Evolutionary conservation across 2,797 vertebrate genomes (phyloP).

Genomic region (Acipenser oxyrinchus): DNA sequence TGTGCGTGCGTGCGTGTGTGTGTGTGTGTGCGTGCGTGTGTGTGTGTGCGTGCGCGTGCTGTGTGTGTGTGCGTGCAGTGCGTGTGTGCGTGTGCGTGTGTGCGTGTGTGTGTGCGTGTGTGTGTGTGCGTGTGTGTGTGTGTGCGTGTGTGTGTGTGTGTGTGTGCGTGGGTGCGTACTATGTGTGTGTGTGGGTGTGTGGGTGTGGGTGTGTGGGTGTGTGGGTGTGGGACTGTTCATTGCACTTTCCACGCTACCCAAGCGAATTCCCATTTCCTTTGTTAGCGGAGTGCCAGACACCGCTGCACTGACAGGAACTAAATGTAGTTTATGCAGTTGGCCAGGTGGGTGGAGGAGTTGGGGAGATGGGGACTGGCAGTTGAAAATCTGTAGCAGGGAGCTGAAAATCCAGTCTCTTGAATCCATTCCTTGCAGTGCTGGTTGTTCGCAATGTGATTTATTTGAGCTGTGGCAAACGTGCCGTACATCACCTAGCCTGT

Average conservation of each 20-base stretch:
- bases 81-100: too few species aligned
- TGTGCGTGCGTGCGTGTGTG: too few species aligned
- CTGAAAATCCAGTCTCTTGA: slow-evolving; percentile 26
- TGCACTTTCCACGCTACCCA: slow-evolving; percentile 31
- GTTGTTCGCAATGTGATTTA: slow-evolving; percentile 54
- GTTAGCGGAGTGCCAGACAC: background rate
- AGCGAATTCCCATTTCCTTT: background rate
- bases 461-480: slow-evolving; percentile 47
- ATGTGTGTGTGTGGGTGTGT: background rate
- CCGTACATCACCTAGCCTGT: slow-evolving; percentile 68
- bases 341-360: background rate
- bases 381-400: slow-evolving; percentile 29
- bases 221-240: slow-evolving; percentile 24
- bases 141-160: too few species aligned
- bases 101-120: too few species aligned
- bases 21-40: too few species aligned
- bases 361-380: slow-evolving; percentile 26
- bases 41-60: too few species aligned
- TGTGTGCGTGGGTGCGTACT: too few species aligned
- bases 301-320: background rate
- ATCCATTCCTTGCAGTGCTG: slow-evolving; percentile 36
- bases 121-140: too few species aligned
- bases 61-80: too few species aligned
- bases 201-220: too few species aligned
- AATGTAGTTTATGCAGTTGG: background rate